These are phyloP conservation scores for Athripsodes cinereus DNA, from an alignment of 2,888 invertebrate genomes.

Conservation along the genomic window DNA sequence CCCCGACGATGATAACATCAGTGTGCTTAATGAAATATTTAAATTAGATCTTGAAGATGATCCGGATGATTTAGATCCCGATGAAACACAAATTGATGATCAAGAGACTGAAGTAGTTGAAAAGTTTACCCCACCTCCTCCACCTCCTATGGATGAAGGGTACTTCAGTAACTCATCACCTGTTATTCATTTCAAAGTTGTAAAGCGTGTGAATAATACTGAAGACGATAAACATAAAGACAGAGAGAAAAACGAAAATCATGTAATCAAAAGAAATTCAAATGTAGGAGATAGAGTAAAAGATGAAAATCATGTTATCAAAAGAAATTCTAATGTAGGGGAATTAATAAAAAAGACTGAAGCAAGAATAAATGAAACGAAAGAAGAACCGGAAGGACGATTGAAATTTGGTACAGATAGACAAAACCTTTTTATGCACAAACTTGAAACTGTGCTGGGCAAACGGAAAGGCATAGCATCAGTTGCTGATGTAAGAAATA, in stretches of 20 bases:
- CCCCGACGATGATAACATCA: background rate
- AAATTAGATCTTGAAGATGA: background rate
- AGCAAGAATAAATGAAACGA: no score
- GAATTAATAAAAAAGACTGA: no score
- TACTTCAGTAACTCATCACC: constrained; percentile 11
- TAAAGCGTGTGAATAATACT: constrained; percentile 24
- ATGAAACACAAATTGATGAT: constrained; percentile 38
- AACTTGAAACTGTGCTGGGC: constrained; percentile 37
- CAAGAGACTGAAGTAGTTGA: background rate
- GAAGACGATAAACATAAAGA: background rate
- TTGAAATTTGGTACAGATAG: constrained; percentile 39
- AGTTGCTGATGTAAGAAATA: background rate
- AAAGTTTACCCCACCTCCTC: constrained; percentile 11
- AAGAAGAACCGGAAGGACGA: no score
- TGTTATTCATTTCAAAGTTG: constrained; percentile 27
- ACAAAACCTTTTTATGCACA: constrained; percentile 42
- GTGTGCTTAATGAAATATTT: background rate
- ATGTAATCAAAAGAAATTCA: background rate
- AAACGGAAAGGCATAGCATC: background rate
- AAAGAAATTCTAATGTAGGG: background rate
- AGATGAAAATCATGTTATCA: background rate
- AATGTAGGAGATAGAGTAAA: background rate
- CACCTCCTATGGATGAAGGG: constrained; percentile 40
- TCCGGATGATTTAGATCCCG: constrained; percentile 32
- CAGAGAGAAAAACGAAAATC: background rate